Evolutionary conservation across 1,140 invertebrate genomes (phyloP), one percentile per base, ranked within the genome.

Genomic region (Lepidurus arcticus): DNA sequence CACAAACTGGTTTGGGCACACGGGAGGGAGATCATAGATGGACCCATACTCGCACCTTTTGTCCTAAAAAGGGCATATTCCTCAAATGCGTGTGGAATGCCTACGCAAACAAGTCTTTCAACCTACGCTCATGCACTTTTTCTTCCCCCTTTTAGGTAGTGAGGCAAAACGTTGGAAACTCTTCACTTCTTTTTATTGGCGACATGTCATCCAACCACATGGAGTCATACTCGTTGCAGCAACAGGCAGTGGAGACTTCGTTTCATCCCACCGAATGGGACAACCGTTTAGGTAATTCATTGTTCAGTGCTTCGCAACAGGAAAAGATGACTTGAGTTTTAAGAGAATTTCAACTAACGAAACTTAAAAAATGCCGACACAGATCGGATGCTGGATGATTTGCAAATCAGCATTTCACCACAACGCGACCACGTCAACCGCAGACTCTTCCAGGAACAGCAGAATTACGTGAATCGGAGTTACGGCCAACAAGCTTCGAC

Each of bases 331-430:
- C 6, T 5, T 73, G 0, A 24, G 24, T 24, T 34, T 34, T 4
- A 34, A 3, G 34, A 34, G 65, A n/a, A 73, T 0, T 0, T n/a
- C n/a, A n/a, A 73, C n/a, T n/a, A 73, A n/a, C n/a, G 24, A 73
- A 24, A 73, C 24, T 73, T 24, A 73, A 73, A 24, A 73, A n/a
- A 26, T 26, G 75, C 42, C 43, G 24, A 16, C 43, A 21, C 53
- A 78, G 77, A 78, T 78, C 77, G 77, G 42, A 65, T 78, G 78
- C 47, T 73, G 42, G 78, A 78, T 16, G 47, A 73, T n/a, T 45
- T 73, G 43, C 78, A 73, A 45, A 78, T 42, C n/a, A 78, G 53
- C 42, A 73, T 73, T 65, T 73, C 78, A 21, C 78, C 53, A n/a
- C 65, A 73, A 74, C 53, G 73, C 42, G 53, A 73, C 44, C 75